phyloP scores from a whole-genome alignment of 2,888 invertebrate genomes.

The Polietes domitor region DNA sequence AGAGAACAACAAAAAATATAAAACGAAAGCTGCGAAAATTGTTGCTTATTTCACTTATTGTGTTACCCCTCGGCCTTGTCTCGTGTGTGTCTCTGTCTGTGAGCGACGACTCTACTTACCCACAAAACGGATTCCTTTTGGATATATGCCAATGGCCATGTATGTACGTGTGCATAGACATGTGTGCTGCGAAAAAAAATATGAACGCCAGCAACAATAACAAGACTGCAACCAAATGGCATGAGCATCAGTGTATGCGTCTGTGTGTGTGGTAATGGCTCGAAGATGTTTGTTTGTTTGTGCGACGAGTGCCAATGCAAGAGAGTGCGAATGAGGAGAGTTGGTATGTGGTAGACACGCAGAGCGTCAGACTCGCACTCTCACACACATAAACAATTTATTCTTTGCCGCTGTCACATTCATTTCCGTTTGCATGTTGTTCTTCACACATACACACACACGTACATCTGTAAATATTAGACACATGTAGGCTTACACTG shows the following conservation, averaged over 20 bases:
- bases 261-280: conserved; percentile 23
- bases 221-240: conserved; percentile 49
- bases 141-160: conserved; percentile 64
- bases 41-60: conserved; percentile 61
- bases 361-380: conserved; percentile 1
- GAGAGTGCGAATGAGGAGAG: conserved; percentile 10
- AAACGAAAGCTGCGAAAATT: conserved; percentile 63
- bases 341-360: neutral
- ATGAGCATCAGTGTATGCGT: conserved; percentile 42
- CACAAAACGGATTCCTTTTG: conserved; percentile 44
- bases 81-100: conserved; percentile 17
- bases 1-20: neutral
- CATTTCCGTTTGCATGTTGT: conserved; percentile 61
- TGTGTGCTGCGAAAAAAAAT: conserved; percentile 48
- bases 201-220: conserved; percentile 47
- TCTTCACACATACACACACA: conserved; percentile 47
- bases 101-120: conserved; percentile 20
- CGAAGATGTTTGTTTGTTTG: conserved; percentile 12
- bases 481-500: conserved; percentile 20
- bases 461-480: conserved; percentile 27
- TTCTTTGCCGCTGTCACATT: conserved; percentile 63
- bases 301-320: neutral
- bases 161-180: conserved; percentile 35
- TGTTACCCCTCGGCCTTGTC: conserved; percentile 8
- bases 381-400: conserved; percentile 10